phyloP scores from a whole-genome alignment of 1,140 invertebrate genomes.

The Camponotus vicinus region DNA sequence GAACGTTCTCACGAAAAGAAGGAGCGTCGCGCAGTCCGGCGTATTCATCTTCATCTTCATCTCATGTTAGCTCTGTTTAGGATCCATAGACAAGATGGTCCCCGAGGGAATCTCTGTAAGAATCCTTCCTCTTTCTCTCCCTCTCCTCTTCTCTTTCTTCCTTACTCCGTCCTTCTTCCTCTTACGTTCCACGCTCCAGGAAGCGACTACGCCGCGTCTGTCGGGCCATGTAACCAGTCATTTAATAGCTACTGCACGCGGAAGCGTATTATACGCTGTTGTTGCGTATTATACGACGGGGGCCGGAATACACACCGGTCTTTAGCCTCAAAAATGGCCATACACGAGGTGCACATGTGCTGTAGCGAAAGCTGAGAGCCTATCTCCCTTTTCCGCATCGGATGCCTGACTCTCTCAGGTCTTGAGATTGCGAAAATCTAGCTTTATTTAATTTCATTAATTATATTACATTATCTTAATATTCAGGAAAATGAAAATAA shows the following conservation, averaged over 20 bases:
- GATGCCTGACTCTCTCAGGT: background rate
- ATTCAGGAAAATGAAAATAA: background rate
- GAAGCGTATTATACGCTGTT: conserved; percentile 75
- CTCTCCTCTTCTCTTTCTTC: no score
- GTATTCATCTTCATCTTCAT: conserved; percentile 60
- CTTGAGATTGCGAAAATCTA: background rate
- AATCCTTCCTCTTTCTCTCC: conserved; percentile 2
- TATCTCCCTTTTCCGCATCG: background rate
- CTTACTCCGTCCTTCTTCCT: background rate
- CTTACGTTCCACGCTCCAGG: conserved; percentile 55
- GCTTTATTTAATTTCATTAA: no score
- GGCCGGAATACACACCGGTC: conserved; percentile 47
- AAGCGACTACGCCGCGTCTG: conserved; percentile 69
- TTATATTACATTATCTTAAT: background rate
- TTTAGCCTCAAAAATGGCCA: conserved; percentile 69
- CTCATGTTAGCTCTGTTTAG: conserved; percentile 22
- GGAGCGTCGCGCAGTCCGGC: conserved; percentile 7
- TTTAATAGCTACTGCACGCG: conserved; percentile 79
- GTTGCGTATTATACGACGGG: conserved; percentile 73
- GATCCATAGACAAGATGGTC: conserved; percentile 33
- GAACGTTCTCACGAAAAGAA: conserved; percentile 41
- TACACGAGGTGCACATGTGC: conserved; percentile 56
- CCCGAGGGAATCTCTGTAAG: conserved; percentile 16
- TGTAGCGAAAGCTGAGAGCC: background rate
- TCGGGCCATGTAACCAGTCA: conserved; percentile 73